A percentile compares a stretch with the other conserved stretches of the same genome.
Conservation (phyloP, 2,797 vertebrate species). For the Bovichtus variegatus region DNA sequence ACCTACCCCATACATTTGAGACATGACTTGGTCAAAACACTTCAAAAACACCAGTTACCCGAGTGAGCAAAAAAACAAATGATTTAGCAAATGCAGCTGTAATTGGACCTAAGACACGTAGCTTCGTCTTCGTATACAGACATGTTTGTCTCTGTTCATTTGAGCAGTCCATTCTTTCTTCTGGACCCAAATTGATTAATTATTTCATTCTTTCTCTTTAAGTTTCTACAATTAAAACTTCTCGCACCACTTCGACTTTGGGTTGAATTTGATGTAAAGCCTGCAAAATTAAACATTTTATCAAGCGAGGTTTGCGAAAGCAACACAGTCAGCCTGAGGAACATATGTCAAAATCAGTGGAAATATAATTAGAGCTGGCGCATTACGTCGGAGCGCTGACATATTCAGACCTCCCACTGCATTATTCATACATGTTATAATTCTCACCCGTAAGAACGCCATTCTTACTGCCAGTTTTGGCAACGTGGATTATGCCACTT, state of each 20-base stretch:
- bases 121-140: too few species aligned
- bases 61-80: too few species aligned
- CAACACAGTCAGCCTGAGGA: conserved; percentile 57
- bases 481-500: conserved; percentile 56
- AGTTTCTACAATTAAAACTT: background rate
- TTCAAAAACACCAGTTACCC: too few species aligned
- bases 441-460: conserved; percentile 56
- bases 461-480: conserved; percentile 56
- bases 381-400: conserved; percentile 50
- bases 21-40: too few species aligned
- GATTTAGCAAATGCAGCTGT: too few species aligned
- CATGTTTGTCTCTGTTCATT: background rate
- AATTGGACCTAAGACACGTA: too few species aligned
- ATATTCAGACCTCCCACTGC: conserved; percentile 41
- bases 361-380: conserved; percentile 65
- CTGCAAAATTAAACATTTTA: conserved; percentile 70
- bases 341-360: conserved; percentile 58
- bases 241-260: background rate
- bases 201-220: background rate
- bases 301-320: conserved; percentile 50
- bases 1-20: background rate
- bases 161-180: background rate
- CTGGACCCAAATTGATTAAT: background rate
- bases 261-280: conserved; percentile 46
- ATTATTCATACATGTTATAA: conserved; percentile 75